Evolutionary conservation across 1,140 invertebrate species (phyloP), one percentile per base, ranked within the genome.

Genomic region (Cherax quadricarinatus): DNA sequence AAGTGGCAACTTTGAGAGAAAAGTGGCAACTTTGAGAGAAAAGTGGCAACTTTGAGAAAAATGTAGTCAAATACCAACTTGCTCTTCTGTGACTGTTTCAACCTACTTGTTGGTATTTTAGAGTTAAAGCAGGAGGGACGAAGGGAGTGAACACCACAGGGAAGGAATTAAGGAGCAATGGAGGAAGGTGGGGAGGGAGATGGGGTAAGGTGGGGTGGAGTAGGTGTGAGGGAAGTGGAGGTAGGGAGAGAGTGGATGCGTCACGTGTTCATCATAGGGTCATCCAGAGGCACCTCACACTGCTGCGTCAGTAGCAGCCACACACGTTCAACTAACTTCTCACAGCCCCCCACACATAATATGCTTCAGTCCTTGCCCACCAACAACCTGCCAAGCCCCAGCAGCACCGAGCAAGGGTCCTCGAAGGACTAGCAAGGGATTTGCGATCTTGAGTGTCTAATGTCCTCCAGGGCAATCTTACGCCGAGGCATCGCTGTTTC

Each of bases 231-330:
- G 16, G 53, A 49, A 60, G 51, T 6, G 41, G 81, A 21, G 60
- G 51, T 30, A 14, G 16, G n/a, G 51, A 21, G 14, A 18, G 4
- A 51, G 79, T 9, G 30, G 5, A 10, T 1, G n/a, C 60, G 16
- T 85, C 83, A 85, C 83, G 83, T 85, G 83, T 85, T 70, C 83
- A 85, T 85, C 83, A 85, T 41, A n/a, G 30, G 62, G 83, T 85
- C 83, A 30, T 85, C 83, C 4, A 7, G 30, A 85, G 83, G 24
- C 60, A 41, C 60, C 49, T 62, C 82, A 62, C 82, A 62, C 6
- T 57, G 12, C 57, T 16, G 12, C 57, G 12, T 85, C 83, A 85
- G 60, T 66, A 85, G 41, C 83, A 24, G 49, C 83, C 83, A 70
- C 60, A 85, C 83, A 85, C 83, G 83, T 66, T 70, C 83, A 70